Conservation (phyloP, 2,113 vertebrate species). For the Lamprologus tigripictilis region DNA sequence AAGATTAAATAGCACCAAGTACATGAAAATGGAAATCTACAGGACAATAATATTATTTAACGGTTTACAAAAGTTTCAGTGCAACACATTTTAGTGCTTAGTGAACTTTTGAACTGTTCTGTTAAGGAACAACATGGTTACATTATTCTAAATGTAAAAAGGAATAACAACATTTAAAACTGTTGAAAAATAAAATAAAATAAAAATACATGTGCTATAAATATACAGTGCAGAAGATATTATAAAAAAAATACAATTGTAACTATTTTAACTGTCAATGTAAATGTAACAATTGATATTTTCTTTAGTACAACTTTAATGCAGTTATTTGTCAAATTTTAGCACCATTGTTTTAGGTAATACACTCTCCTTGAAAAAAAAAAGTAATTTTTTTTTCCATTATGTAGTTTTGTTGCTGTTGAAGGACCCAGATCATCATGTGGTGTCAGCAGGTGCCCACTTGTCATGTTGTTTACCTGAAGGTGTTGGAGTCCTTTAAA, state of each 20-base stretch:
- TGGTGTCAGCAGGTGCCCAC: neutral
- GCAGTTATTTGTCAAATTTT: accelerated
- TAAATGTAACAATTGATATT: neutral
- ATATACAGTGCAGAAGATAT: neutral
- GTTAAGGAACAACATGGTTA: neutral
- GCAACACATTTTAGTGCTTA: neutral
- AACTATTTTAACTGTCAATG: neutral
- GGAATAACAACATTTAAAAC: neutral
- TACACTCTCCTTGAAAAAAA: accelerated
- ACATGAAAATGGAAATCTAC: neutral
- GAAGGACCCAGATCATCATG: accelerated
- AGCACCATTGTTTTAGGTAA: neutral
- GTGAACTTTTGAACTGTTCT: neutral
- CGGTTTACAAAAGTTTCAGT: neutral
- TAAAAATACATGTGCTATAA: neutral
- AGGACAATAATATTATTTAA: neutral
- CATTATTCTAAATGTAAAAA: neutral
- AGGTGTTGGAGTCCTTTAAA: neutral
- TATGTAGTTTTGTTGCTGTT: neutral
- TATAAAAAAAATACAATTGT: neutral
- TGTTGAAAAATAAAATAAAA: neutral
- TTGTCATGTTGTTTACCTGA: neutral
- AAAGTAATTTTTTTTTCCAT: accelerated
- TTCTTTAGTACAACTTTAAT: neutral
- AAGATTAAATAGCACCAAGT: neutral